These are phyloP conservation scores for Andrena fulva DNA, from an alignment of 2,888 invertebrate genomes.

Conservation along the genomic window DNA sequence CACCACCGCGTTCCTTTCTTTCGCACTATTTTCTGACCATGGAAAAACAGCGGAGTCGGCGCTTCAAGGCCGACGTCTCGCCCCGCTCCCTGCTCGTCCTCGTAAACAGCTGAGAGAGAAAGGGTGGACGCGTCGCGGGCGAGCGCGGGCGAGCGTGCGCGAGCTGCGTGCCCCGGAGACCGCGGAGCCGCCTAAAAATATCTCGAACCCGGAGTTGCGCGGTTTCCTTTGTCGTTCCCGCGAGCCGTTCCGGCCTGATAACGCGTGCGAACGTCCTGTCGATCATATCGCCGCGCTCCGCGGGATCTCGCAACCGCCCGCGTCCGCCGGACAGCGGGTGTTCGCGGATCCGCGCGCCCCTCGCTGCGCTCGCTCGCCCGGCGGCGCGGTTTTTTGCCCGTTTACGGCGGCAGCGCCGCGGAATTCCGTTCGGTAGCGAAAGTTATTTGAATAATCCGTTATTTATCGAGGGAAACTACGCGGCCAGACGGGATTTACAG, in stretches of 20 bases:
- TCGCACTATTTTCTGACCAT: constrained; percentile 34
- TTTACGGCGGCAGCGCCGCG: background rate
- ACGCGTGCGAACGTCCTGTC: constrained; percentile 28
- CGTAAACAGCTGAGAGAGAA: constrained; percentile 57
- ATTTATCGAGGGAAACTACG: constrained; percentile 4
- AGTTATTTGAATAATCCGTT: constrained; percentile 38
- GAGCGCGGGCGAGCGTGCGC: background rate
- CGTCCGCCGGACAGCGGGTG: no score
- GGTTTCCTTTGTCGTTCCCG: constrained; percentile 35
- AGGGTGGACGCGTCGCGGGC: constrained; percentile 24
- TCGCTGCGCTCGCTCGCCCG: no score
- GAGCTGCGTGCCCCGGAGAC: constrained; percentile 2
- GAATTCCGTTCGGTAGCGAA: constrained; percentile 14
- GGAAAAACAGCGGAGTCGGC: constrained; percentile 19
- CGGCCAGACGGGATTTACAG: constrained; percentile 1
- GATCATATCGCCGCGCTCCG: background rate
- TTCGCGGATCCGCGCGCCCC: no score
- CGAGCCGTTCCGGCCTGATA: constrained; percentile 53
- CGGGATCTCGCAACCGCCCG: no score
- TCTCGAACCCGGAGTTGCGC: constrained; percentile 54
- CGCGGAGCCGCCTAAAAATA: constrained; percentile 54
- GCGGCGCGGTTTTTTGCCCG: background rate
- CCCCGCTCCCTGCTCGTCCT: constrained; percentile 46
- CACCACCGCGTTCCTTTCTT: constrained; percentile 2
- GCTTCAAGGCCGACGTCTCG: constrained; percentile 59